Conservation (phyloP, 1,140 invertebrate genomes). For the Zaprionus vittiger region DNA sequence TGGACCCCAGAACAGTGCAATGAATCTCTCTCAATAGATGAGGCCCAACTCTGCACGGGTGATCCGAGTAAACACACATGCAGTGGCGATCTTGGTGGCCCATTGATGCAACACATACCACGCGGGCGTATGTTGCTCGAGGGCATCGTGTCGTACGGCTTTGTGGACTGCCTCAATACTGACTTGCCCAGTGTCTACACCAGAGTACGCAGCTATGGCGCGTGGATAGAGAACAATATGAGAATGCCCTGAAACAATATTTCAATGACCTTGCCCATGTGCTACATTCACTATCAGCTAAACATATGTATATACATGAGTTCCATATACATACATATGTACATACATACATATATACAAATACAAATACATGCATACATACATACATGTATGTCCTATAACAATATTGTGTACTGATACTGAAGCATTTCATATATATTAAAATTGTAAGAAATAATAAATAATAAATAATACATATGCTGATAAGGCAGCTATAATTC, state of each 20-base stretch:
- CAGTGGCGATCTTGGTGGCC: constrained; percentile 1
- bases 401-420: too few relatives aligned
- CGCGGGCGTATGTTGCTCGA: not conserved
- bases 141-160: constrained; percentile 3
- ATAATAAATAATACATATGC: too few relatives aligned
- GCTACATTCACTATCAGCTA: too few relatives aligned
- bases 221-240: constrained; percentile 5
- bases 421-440: too few relatives aligned
- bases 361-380: too few relatives aligned
- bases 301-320: too few relatives aligned
- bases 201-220: not conserved
- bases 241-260: not conserved
- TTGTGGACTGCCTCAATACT: not conserved
- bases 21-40: not conserved
- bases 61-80: not conserved
- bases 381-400: too few relatives aligned
- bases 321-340: too few relatives aligned
- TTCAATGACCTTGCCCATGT: not conserved
- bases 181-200: not conserved
- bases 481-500: too few relatives aligned
- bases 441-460: too few relatives aligned
- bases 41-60: not conserved
- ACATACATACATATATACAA: too few relatives aligned
- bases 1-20: not conserved
- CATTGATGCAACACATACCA: not conserved